These are phyloP conservation scores for Cheirogaleus medius DNA, from an alignment of 2,113 vertebrate genomes.

Conservation along the genomic window DNA sequence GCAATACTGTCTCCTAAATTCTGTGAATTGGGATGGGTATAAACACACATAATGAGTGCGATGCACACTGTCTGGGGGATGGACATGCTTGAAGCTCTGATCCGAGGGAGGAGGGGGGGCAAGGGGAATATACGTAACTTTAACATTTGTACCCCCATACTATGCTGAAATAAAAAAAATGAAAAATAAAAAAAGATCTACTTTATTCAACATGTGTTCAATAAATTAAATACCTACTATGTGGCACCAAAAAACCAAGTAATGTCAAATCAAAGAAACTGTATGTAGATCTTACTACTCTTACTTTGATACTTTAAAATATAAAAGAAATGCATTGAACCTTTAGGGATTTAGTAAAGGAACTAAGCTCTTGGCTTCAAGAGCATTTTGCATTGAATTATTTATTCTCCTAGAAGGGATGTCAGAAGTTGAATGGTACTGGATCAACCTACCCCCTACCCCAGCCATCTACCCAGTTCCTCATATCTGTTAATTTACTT, in stretches of 20 bases:
- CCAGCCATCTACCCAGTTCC: fast-evolving
- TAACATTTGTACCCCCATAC: too few species aligned
- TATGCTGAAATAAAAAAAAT: too few species aligned
- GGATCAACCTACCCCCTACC: fast-evolving
- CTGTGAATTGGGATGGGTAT: background rate
- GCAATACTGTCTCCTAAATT: background rate
- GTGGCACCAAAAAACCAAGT: background rate
- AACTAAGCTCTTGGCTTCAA: background rate
- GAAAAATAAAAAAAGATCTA: background rate
- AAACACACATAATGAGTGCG: too few species aligned
- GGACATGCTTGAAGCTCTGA: too few species aligned
- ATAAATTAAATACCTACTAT: background rate
- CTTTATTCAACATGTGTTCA: background rate
- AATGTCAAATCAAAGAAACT: background rate
- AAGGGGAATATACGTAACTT: too few species aligned
- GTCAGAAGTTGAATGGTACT: background rate
- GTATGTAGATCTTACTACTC: background rate
- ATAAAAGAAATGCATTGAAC: background rate
- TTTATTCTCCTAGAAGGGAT: background rate
- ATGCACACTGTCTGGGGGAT: too few species aligned
- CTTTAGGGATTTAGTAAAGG: background rate
- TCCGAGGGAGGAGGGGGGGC: too few species aligned
- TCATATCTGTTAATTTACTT: background rate
- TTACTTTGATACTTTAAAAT: background rate
- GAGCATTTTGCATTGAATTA: background rate